Percentiles rank a stretch among this genome's conserved stretches.
Evolutionary conservation across 1,140 invertebrate genomes (phyloP).

Genomic region (Apocrypta bakeri): DNA sequence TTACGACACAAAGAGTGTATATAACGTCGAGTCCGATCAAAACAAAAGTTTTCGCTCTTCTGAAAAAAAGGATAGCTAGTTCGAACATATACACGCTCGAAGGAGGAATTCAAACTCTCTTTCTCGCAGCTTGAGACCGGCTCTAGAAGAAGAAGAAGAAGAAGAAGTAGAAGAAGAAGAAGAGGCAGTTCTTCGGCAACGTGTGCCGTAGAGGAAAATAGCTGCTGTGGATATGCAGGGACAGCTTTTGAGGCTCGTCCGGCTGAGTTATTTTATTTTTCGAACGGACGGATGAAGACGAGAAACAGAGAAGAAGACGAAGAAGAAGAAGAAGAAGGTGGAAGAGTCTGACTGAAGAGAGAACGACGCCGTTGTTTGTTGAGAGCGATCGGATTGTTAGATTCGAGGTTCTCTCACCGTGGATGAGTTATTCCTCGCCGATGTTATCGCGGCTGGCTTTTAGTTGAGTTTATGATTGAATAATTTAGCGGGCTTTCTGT

Average conservation of each 20-base stretch:
- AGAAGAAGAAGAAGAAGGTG: neutral
- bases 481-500: neutral
- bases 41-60: neutral
- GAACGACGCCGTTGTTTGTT: neutral
- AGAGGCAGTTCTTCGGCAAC: neutral
- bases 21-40: no score
- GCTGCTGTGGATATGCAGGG: neutral
- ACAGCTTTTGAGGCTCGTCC: neutral
- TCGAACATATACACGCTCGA: neutral
- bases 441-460: neutral
- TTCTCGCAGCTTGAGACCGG: neutral
- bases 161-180: neutral
- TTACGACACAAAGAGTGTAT: no score
- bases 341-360: neutral
- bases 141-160: neutral
- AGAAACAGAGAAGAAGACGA: constrained; percentile 7
- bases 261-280: constrained; percentile 2
- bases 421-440: neutral
- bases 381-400: neutral
- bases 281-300: neutral
- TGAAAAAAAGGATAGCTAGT: neutral
- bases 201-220: neutral
- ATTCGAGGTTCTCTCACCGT: neutral
- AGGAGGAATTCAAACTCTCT: neutral
- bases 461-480: constrained; percentile 2